Conservation (phyloP, 2,888 invertebrate species). For the Abrostola tripartita region DNA sequence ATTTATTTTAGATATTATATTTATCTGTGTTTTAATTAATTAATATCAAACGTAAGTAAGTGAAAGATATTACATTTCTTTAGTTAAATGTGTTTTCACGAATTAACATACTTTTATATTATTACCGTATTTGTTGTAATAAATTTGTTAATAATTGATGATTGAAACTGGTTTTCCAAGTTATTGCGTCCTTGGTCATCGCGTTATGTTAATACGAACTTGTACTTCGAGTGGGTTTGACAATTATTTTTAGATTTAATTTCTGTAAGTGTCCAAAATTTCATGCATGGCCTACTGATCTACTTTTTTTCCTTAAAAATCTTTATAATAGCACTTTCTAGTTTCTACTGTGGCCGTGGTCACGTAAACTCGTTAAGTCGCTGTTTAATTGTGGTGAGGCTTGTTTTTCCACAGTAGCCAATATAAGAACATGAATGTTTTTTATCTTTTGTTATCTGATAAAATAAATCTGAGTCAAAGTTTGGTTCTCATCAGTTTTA, state of each 20-base stretch:
- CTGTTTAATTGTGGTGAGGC: conserved; percentile 21
- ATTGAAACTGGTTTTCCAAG: conserved; percentile 75
- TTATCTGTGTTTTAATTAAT: conserved; percentile 50
- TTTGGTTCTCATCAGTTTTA: conserved; percentile 23
- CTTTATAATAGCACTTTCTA: conserved; percentile 62
- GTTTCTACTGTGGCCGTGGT: conserved; percentile 33
- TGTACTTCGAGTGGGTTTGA: conserved; percentile 22
- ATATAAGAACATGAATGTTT: conserved; percentile 22
- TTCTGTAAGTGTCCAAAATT: conserved; percentile 30
- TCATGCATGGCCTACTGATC: conserved; percentile 65
- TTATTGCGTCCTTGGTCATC: conserved; percentile 71
- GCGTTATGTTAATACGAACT: conserved; percentile 63
- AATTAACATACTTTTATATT: conserved; percentile 11
- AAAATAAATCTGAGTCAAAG: conserved; percentile 38
- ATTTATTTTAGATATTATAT: conserved; percentile 54
- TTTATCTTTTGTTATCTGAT: conserved; percentile 62
- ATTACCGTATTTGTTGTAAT: conserved; percentile 35
- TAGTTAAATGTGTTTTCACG: not conserved
- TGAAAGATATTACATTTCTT: not conserved
- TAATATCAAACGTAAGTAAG: conserved; percentile 58
- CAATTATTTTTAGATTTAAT: conserved; percentile 21
- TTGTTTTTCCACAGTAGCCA: conserved; percentile 26
- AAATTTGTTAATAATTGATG: conserved; percentile 64
- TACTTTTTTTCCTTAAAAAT: conserved; percentile 56
- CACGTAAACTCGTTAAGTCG: conserved; percentile 41